A percentile compares a stretch with the other conserved stretches of the same genome.
These are phyloP conservation scores for Macroramphosus scolopax DNA, from an alignment of 2,797 vertebrate species.

Conservation along the genomic window DNA sequence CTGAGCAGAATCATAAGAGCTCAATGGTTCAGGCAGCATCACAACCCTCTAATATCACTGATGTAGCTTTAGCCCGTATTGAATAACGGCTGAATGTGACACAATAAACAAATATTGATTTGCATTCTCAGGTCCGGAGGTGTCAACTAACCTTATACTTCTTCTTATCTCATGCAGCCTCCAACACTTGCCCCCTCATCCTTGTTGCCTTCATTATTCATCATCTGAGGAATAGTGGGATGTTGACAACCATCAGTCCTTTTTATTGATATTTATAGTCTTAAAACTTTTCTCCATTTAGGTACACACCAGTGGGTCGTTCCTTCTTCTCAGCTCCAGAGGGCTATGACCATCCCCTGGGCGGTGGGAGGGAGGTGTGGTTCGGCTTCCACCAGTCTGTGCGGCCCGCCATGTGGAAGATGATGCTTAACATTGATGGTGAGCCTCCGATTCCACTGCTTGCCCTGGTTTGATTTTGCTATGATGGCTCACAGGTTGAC, in stretches of 20 bases:
- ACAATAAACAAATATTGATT: conserved; percentile 31
- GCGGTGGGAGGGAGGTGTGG: conserved; percentile 98
- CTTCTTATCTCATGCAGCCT: conserved; percentile 1
- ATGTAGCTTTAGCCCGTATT: conserved; percentile 11
- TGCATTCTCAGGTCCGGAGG: conserved; percentile 27
- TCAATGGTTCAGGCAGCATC: conserved; percentile 9
- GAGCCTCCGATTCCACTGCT: conserved; percentile 42
- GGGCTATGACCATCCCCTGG: conserved; percentile 96
- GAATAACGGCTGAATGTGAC: conserved; percentile 25
- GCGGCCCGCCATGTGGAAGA: conserved; percentile 99
- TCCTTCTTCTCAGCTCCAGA: conserved; percentile 98
- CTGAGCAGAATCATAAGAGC: conserved; percentile 23
- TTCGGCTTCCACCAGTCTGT: conserved; percentile 99
- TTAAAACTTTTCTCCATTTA: conserved; percentile 42
- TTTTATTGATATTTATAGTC: neutral
- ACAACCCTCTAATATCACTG: conserved; percentile 34
- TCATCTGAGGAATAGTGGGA: neutral
- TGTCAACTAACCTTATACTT: conserved; percentile 21
- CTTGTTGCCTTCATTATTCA: neutral
- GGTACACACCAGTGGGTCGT: conserved; percentile 97
- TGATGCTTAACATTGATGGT: conserved; percentile 99
- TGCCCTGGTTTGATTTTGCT: neutral
- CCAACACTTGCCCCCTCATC: neutral
- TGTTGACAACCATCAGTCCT: neutral
- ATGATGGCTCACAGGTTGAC: neutral